Evolutionary conservation across 2,113 vertebrate genomes (phyloP), one percentile per base, ranked within the genome.

Genomic region (Monopterus albus): DNA sequence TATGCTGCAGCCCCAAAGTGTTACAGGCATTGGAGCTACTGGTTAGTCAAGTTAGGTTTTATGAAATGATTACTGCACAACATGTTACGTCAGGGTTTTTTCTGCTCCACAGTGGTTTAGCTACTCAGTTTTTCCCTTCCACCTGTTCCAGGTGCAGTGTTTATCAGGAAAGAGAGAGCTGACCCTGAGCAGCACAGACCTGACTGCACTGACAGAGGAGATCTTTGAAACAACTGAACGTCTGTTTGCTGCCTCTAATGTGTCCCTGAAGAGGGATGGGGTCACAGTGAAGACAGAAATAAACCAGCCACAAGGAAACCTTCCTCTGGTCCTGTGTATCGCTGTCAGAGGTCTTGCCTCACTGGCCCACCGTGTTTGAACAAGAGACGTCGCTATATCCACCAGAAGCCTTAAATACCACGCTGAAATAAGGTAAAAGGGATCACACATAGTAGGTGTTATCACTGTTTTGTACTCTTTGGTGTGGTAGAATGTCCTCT

Each of bases 281-380:
- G 88, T 93, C n/a, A 79, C 84, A 0, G 56, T 96, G 6, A 89
- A 59, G 79, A 92, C 84, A 6, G 33, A 88, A 77, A 89, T 93
- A 40, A 63, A 8, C 36, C 59, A 81, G 23, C 82, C 84, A 2
- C 69, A 92, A 0, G 65, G 75, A 11, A 63, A 92, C 63, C 67
- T 40, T 42, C 94, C 94, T 0, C 83, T 96, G 0, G 58, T 96
- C 73, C 90, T 98, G 20, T 96, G 91, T 4, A 91, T 97, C 25
- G 88, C 91, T 3, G 49, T 98, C 59, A 84, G 63, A 15, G 93
- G 95, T 25, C 89, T 97, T 20, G 63, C 73, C 64, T 92, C 92
- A 31, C 81, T 97, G 69, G 75, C 82, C 23, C 65, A 51, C 46
- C 29, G 18, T 28, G 55, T 38, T 43, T 87, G 25, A 82, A 39